phyloP scores from a whole-genome alignment of 2,797 vertebrate genomes.

The Erethizon dorsatum region DNA sequence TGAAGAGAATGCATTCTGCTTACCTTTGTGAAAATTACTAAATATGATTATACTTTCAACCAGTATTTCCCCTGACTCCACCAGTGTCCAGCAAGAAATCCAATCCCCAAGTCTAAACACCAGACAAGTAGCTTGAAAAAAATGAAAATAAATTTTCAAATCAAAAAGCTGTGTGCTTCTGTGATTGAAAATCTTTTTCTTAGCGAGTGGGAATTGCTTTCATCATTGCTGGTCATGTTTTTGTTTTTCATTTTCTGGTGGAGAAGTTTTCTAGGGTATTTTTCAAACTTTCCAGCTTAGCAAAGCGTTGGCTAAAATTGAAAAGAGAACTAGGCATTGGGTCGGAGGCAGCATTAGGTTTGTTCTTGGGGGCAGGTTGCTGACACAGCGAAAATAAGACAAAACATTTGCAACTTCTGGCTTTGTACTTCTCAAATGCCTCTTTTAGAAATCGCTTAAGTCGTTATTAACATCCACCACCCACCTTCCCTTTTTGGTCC shows the following conservation, averaged over 20 bases:
- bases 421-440: slow-evolving; percentile 94
- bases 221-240: slow-evolving; percentile 88
- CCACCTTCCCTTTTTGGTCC: slow-evolving; percentile 93
- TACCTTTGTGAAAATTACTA: slow-evolving; percentile 70
- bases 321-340: slow-evolving; percentile 93
- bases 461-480: slow-evolving; percentile 93
- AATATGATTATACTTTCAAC: not conserved
- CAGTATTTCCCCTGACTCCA: slow-evolving; percentile 17
- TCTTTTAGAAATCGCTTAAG: slow-evolving; percentile 94
- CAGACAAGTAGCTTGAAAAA: slow-evolving; percentile 80
- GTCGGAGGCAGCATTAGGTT: slow-evolving; percentile 91
- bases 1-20: slow-evolving; percentile 42
- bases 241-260: slow-evolving; percentile 90
- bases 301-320: slow-evolving; percentile 91
- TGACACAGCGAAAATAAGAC: slow-evolving; percentile 94
- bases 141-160: slow-evolving; percentile 81
- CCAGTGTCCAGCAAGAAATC: slow-evolving; percentile 51
- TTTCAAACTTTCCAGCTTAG: slow-evolving; percentile 92
- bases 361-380: slow-evolving; percentile 92
- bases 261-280: slow-evolving; percentile 91
- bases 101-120: slow-evolving; percentile 74
- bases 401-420: slow-evolving; percentile 93
- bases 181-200: slow-evolving; percentile 84
- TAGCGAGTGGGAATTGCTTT: slow-evolving; percentile 83
- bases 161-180: slow-evolving; percentile 81